These are phyloP conservation scores for Eristalis arbustorum DNA, from an alignment of 2,888 invertebrate genomes.

Conservation along the genomic window DNA sequence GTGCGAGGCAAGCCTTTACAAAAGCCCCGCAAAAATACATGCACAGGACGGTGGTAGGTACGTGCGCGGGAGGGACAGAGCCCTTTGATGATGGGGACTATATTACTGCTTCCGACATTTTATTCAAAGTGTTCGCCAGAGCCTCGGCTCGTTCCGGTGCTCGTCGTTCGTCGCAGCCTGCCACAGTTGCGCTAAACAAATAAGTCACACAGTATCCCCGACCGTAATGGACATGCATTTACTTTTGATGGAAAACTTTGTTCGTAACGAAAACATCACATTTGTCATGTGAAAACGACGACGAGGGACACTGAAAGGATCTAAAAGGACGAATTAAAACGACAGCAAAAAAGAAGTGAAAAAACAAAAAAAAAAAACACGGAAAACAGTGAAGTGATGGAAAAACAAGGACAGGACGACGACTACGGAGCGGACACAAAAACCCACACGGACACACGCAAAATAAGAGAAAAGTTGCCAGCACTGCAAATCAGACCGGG, in stretches of 20 bases:
- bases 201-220: slow-evolving; percentile 46
- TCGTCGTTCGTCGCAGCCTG: not conserved
- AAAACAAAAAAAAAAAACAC: not conserved
- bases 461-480: not conserved
- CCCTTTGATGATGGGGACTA: slow-evolving; percentile 45
- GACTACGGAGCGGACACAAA: not conserved
- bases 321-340: slow-evolving; percentile 47
- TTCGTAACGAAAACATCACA: slow-evolving; percentile 63
- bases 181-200: slow-evolving; percentile 49
- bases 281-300: slow-evolving; percentile 60
- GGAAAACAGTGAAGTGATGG: slow-evolving; percentile 12
- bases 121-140: slow-evolving; percentile 54
- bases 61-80: not conserved
- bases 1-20: slow-evolving; percentile 51
- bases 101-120: slow-evolving; percentile 62
- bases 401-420: slow-evolving; percentile 21
- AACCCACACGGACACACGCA: not conserved
- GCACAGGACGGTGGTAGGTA: not conserved
- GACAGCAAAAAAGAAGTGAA: slow-evolving; percentile 21
- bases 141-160: not conserved
- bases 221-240: slow-evolving; percentile 68
- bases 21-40: not conserved
- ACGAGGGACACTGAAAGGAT: slow-evolving; percentile 39
- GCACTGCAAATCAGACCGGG: slow-evolving; percentile 32
- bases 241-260: slow-evolving; percentile 67